Conservation (phyloP, 1,140 invertebrate species). For the Drosophila erecta region DNA sequence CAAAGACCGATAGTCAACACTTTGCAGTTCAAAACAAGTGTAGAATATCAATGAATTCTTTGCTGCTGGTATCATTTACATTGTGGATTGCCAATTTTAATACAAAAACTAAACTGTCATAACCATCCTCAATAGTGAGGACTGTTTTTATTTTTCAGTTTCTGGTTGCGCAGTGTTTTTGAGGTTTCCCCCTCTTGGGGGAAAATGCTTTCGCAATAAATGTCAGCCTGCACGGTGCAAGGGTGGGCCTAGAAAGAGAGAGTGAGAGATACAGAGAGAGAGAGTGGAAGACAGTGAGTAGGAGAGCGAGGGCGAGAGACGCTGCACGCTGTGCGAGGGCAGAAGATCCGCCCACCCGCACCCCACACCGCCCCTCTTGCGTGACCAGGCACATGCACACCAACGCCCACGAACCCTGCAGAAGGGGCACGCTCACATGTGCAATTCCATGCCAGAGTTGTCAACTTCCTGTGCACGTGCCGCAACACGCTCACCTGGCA, state of each 20-base stretch:
- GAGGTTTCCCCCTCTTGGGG: slow-evolving; percentile 3
- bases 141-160: neutral
- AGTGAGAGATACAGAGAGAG: neutral
- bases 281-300: neutral
- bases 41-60: too few relatives aligned
- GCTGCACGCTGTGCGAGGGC: slow-evolving; percentile 28
- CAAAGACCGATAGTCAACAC: too few relatives aligned
- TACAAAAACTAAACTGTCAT: too few relatives aligned
- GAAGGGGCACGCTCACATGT: slow-evolving; percentile 7
- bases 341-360: slow-evolving; percentile 13
- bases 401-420: slow-evolving; percentile 37
- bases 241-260: neutral
- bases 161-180: neutral
- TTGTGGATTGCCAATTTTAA: too few relatives aligned
- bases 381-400: slow-evolving; percentile 1
- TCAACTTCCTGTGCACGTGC: slow-evolving; percentile 63
- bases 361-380: too few relatives aligned
- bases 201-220: slow-evolving; percentile 18
- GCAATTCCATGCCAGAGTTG: slow-evolving; percentile 42
- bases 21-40: too few relatives aligned
- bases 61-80: too few relatives aligned
- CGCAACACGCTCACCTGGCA: slow-evolving; percentile 45
- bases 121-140: too few relatives aligned
- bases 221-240: slow-evolving; percentile 8
- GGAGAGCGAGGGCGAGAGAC: neutral